Evolutionary conservation across 23 tunicate genomes (phyloP).

Genomic region (Corella eumyota): DNA sequence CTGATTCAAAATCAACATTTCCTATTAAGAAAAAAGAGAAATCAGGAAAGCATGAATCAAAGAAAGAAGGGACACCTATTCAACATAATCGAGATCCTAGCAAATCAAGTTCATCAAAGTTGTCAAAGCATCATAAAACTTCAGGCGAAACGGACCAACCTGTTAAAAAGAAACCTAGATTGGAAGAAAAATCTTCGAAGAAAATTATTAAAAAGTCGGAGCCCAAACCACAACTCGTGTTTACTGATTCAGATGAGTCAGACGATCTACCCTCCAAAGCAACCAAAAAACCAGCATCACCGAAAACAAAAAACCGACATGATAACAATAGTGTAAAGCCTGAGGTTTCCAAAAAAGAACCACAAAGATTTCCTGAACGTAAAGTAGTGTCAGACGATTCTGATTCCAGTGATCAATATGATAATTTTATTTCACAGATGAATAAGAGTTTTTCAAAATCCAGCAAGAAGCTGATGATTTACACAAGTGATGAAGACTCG

Average conservation of each 20-base stretch:
- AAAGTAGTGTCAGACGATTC: conserved; percentile 41
- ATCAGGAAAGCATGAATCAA: conserved; percentile 2
- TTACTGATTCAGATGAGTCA: conserved; percentile 1
- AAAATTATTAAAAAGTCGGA: conserved; percentile 5
- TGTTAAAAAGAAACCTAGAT: conserved; percentile 11
- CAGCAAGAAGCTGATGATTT: not conserved
- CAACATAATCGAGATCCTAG: not conserved
- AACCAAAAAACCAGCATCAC: not conserved
- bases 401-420: conserved; percentile 50
- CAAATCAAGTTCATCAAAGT: not conserved
- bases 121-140: conserved; percentile 2
- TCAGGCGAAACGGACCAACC: conserved; percentile 10
- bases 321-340: not conserved
- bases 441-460: not conserved
- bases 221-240: not conserved
- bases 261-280: not conserved
- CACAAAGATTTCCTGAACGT: not conserved
- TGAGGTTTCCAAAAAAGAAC: not conserved
- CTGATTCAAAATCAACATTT: not conserved
- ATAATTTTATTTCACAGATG: conserved; percentile 34
- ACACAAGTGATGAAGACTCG: conserved; percentile 4
- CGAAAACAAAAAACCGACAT: not conserved
- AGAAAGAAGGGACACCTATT: not conserved
- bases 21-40: not conserved
- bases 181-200: conserved; percentile 1